Base-by-base conservation (phyloP, 2,113 vertebrate genomes). In the Tricholaema leucomelas region DNA sequence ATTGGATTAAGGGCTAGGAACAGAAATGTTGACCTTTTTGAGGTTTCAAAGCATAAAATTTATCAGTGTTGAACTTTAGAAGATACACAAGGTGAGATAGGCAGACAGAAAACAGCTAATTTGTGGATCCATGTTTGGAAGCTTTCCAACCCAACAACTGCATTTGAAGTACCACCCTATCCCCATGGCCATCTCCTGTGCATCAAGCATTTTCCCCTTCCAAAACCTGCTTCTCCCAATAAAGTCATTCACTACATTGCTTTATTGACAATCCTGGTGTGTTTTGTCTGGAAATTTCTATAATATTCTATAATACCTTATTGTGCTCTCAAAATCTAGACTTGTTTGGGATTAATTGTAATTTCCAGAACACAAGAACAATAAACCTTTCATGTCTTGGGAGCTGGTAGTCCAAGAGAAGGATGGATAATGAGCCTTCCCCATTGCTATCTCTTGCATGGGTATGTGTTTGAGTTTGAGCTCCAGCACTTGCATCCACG, bases 41-140 rank as follows among this genome's bases (percentile, higher is more conserved):
- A 84, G 42, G 48, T 67, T 93, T 90, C 85, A 69, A 81, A 76
- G 54, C 44, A 81, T 63, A 72, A 38, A n/a, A 71, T 71, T 46
- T 81, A 33, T 76, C 40, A 79, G 30, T 36, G 44, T n/a, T 75
- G 59, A 76, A 56, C 44, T 67, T 78, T 8, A 42, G 63, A 66
- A 84, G 58, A 56, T 0, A 58, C 20, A 36, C 35, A 75, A 27
- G n/a, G 70, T 0, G 5, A 86, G 48, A 69, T 13, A 52, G 21
- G 50, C 56, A 77, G 66, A 42, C 11, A 60, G 38, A 80, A 76
- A 36, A 54, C 15, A 46, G 9, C 3, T 19, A 63, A 71, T 12
- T 36, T 38, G 50, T 33, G 42, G 6, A 88, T 71, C 36, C 4
- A 4, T 6, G 12, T 74, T 90, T 1, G 4, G 61, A 73, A 86